Evolutionary conservation across 1,140 invertebrate genomes (phyloP).

Genomic region (Papilio glaucus): DNA sequence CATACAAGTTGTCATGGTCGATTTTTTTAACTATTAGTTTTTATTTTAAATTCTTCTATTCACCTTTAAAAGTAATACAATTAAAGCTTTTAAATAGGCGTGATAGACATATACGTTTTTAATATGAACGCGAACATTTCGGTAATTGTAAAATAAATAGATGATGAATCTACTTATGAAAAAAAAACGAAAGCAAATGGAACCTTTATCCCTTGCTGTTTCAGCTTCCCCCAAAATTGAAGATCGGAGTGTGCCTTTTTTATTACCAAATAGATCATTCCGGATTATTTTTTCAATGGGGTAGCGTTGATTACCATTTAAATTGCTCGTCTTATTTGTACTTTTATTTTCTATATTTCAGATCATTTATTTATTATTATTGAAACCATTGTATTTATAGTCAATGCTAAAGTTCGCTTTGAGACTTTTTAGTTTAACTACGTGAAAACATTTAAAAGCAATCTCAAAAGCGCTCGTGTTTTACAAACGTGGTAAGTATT

Average conservation of each 20-base stretch:
- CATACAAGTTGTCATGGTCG: too few relatives aligned
- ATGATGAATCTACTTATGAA: neutral
- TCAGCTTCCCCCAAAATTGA: slow-evolving; percentile 57
- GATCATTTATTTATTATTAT: too few relatives aligned
- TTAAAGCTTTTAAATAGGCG: too few relatives aligned
- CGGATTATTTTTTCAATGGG: slow-evolving; percentile 68
- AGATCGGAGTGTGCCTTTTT: slow-evolving; percentile 44
- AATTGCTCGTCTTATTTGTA: slow-evolving; percentile 23
- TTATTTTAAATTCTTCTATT: too few relatives aligned
- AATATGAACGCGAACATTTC: neutral
- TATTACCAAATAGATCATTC: slow-evolving; percentile 68
- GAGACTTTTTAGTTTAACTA: neutral
- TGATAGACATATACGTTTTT: too few relatives aligned
- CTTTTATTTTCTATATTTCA: neutral
- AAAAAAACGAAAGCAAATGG: slow-evolving; percentile 45
- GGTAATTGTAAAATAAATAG: neutral
- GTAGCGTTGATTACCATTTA: slow-evolving; percentile 58
- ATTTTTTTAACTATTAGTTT: too few relatives aligned
- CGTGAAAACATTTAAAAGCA: neutral
- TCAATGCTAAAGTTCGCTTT: too few relatives aligned
- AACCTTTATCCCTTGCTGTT: slow-evolving; percentile 55
- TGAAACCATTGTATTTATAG: too few relatives aligned
- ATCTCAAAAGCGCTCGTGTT: neutral
- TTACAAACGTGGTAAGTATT: neutral
- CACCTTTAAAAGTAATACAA: too few relatives aligned